phyloP scores from a whole-genome alignment of 2,888 invertebrate species.

The Neocrepidodera transversa region DNA sequence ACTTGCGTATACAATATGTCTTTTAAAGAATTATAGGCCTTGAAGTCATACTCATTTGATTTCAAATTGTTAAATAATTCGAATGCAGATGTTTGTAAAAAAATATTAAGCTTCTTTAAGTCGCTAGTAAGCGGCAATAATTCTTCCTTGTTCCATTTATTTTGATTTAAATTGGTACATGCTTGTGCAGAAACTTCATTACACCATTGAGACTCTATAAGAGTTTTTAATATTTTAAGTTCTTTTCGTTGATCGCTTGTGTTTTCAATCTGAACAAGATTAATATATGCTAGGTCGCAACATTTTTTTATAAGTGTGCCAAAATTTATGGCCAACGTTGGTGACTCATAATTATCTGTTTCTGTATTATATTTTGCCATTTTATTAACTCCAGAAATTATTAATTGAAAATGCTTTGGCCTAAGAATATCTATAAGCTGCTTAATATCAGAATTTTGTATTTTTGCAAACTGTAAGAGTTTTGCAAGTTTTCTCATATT shows the following conservation, averaged over 20 bases:
- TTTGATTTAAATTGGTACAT: constrained; percentile 40
- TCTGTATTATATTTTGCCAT: constrained; percentile 39
- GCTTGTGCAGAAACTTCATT: constrained; percentile 45
- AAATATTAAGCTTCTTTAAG: constrained; percentile 38
- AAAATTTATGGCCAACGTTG: constrained; percentile 43
- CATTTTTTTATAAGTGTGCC: constrained; percentile 45
- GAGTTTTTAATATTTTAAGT: constrained; percentile 41
- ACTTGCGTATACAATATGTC: constrained; percentile 38
- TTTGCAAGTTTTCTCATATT: constrained; percentile 19
- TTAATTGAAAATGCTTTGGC: constrained; percentile 34
- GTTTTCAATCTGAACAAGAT: constrained; percentile 36
- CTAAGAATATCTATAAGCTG: constrained; percentile 36
- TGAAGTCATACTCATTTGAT: constrained; percentile 23
- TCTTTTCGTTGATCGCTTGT: constrained; percentile 35
- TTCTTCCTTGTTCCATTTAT: constrained; percentile 44
- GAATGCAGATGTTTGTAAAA: constrained; percentile 25
- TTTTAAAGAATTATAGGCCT: constrained; percentile 34
- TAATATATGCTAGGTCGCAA: constrained; percentile 41
- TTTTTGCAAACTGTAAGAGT: background rate
- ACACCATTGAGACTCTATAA: constrained; percentile 44
- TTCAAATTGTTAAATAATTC: constrained; percentile 18
- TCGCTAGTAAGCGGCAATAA: constrained; percentile 40
- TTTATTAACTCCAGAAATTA: constrained; percentile 37
- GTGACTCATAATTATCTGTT: constrained; percentile 42
- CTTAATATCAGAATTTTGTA: constrained; percentile 25